Evolutionary conservation across 2,888 invertebrate genomes (phyloP), one percentile per base, ranked within the genome.

Genomic region (Amphimallon solstitiale): DNA sequence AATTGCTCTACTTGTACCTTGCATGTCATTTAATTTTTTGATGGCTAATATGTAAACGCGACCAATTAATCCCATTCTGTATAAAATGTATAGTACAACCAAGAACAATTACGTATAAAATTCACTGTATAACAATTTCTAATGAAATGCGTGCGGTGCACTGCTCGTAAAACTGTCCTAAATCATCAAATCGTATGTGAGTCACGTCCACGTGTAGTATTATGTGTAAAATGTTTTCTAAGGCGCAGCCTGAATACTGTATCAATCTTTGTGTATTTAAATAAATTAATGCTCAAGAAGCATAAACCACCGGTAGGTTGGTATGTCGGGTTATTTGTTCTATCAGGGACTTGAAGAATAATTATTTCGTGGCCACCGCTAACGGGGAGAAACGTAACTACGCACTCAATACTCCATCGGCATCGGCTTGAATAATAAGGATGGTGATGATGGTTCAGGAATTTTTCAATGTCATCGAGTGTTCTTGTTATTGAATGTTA

Each of bases 191-290:
- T 45, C 45, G 14, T 34, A 63, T 43, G 6, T 43, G 34, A 12
- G 37, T 40, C 54, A 40, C 63, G 29, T 35, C 38, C 17, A n/a
- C 17, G 3, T 17, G 40, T 23, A 48, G 15, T 29, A 54, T 45
- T 43, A 35, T 63, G 54, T 54, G 63, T 63, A 45, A 63, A 63
- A 63, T 54, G 63, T 54, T 37, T 46, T 45, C 15, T 23, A 35
- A 54, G 54, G 14, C 52, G 45, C 51, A 38, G 34, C 34, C 15
- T 7, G 63, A 54, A 63, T 63, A 54, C 38, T 34, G 34, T 54
- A 63, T 52, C 49, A 63, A 35, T 15, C n/a, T n/a, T n/a, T 14
- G 17, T 9, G 51, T 23, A 54, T 54, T 54, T 63, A 63, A 46
- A 63, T 54, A 63, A 63, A 63, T 63, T 54, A 63, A 17, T 40